Base-by-base conservation (phyloP, 2,888 invertebrate genomes). In the Drosophila anomelani region DNA sequence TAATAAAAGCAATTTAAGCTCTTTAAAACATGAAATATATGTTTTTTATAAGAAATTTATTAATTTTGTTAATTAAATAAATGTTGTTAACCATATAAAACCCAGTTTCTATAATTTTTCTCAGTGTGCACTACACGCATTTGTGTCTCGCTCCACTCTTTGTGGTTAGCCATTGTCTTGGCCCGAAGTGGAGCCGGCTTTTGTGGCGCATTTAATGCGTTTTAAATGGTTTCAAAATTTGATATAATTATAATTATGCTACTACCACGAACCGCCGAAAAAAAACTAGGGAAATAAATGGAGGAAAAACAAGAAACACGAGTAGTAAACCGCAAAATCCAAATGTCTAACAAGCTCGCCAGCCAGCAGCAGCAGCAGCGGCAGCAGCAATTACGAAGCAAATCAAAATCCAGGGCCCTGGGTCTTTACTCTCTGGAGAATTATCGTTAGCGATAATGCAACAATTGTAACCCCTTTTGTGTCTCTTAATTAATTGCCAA, bases 161-260 rank as follows among this genome's bases (percentile, higher is more conserved):
- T 68, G 68, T 47, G 68, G 66, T 41, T 55, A 38, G 23, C 55
- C 34, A 43, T 54, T 38, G 43, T 44, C 23, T 60, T 59, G 68
- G 39, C n/a, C 51, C 12, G 17, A 53, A 72, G 70, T 43, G 55
- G 49, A 56, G 55, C 36, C 51, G 51, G 49, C 70, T 57, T 62
- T 67, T 81, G 76, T 70, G 76, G 68, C 70, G 80, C 84, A 77
- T 87, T 89, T 88, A 89, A 89, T 89, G 86, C 81, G 88, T 86
- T 88, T 89, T 88, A 89, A 89, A 89, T 89, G 88, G 86, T 89
- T 88, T 77, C 79, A 84, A 88, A 88, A 89, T 88, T 88, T 89
- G 88, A 84, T 88, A 80, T 87, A 89, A 88, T 88, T 89, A 89
- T 89, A 84, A 89, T 88, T 84, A 87, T 67, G 79, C 80, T 77